Evolutionary conservation across 2,888 invertebrate genomes (phyloP).

Genomic region (Drosophila eohydei): DNA sequence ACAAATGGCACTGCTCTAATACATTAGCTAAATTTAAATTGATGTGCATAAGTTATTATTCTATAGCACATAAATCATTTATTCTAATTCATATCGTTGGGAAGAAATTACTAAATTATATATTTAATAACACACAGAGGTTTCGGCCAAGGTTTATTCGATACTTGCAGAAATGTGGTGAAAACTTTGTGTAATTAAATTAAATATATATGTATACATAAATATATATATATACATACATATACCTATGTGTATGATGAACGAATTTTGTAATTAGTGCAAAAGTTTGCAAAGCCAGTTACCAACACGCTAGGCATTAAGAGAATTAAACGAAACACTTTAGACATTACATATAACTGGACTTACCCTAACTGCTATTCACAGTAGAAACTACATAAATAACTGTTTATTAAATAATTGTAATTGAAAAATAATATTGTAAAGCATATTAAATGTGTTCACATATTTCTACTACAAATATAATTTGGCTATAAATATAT

Average conservation of each 20-base stretch:
- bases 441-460: not conserved
- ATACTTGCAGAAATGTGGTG: not conserved
- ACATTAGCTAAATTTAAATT: not conserved
- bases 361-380: not conserved
- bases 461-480: not conserved
- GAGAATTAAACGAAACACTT: conserved; percentile 21
- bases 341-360: not conserved
- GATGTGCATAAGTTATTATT: not conserved
- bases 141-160: not conserved
- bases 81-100: not conserved
- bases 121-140: not conserved
- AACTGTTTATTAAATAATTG: not conserved
- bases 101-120: not conserved
- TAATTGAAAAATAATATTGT: not conserved
- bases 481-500: no score
- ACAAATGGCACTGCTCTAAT: not conserved
- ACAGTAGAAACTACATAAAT: not conserved
- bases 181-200: conserved; percentile 56
- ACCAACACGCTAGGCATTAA: conserved; percentile 24
- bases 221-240: not conserved
- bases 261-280: conserved; percentile 61
- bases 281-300: conserved; percentile 52
- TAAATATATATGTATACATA: conserved; percentile 16
- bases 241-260: conserved; percentile 16
- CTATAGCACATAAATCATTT: not conserved